Base-by-base conservation (phyloP, 2,797 vertebrate genomes). In the Trachops cirrhosus region DNA sequence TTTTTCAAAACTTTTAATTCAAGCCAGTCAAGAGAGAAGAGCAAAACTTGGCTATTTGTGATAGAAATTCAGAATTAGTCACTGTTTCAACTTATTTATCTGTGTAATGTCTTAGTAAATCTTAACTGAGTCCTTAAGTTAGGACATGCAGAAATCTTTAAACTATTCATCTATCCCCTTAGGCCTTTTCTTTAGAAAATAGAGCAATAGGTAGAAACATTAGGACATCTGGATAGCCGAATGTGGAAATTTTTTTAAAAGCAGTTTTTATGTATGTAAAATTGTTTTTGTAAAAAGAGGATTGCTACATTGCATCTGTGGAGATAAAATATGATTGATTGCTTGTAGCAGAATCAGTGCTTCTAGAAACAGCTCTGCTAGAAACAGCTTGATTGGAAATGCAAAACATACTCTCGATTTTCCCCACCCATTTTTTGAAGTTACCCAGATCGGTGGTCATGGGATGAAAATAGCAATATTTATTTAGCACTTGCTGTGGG, bases 11-110 rank as follows among this genome's bases (percentile, higher is more conserved):
- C 18, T 80, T 86, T 75, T 39, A 74, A 75, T 92, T 85, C 39
- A 79, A 91, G 34, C 50, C 71, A 77, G 48, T 64, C 11, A 83
- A 57, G 48, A 90, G 62, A 82, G 86, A 77, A 88, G 22, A 95
- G 29, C 1, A 26, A 54, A 29, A 86, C 10, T 79, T 90, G 52
- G 59, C 16, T 94, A 59, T 44, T 88, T 68, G 57, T 52, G 67
- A 82, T 77, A 14, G 9, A 87, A 90, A 91, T 96, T 95, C 67
- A 82, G 16, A 93, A 62, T 52, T 39, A 89, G 21, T 93, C 50
- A 39, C 9, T 85, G 9, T 91, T 90, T 78, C 46, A 71, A 79
- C 18, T 16, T 89, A 87, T 46, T 54, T 71, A 46, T 91, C 39
- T 64, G 26, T n/a, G 77, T 19, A 78, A 82, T 46, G 5, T 80